phyloP scores from a whole-genome alignment of 2,113 vertebrate genomes.

The Xerus inauris region DNA sequence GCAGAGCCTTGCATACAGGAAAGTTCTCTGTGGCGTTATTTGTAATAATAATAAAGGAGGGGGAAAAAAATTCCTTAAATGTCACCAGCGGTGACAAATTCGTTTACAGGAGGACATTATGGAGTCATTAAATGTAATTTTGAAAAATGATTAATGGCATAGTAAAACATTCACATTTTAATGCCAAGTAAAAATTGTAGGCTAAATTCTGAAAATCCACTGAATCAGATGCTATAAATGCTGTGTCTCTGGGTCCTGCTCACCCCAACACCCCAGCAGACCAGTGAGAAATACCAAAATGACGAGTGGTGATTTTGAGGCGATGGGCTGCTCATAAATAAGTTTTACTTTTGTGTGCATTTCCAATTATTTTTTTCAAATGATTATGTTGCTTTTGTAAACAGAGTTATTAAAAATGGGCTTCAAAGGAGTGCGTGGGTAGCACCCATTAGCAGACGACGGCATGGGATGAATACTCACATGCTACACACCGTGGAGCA shows the following conservation, averaged over 20 bases:
- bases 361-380: neutral
- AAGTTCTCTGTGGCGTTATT: conserved; percentile 24
- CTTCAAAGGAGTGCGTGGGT: neutral
- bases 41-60: neutral
- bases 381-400: neutral
- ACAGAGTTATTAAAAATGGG: neutral
- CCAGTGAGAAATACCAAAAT: neutral
- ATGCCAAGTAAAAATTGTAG: neutral
- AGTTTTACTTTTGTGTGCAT: neutral
- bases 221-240: neutral
- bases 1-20: neutral
- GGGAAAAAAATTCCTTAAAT: conserved; percentile 29
- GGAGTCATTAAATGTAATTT: conserved; percentile 39
- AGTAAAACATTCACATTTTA: conserved; percentile 27
- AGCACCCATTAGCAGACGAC: neutral
- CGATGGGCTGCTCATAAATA: neutral
- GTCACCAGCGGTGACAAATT: conserved; percentile 21
- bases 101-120: neutral
- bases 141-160: conserved; percentile 51
- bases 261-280: neutral
- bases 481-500: neutral
- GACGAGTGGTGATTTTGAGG: neutral
- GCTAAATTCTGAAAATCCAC: conserved; percentile 17
- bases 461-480: neutral
- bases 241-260: neutral